Evolutionary conservation across 2,888 invertebrate species (phyloP).

Genomic region (Lepidocyrtoides sp.): DNA sequence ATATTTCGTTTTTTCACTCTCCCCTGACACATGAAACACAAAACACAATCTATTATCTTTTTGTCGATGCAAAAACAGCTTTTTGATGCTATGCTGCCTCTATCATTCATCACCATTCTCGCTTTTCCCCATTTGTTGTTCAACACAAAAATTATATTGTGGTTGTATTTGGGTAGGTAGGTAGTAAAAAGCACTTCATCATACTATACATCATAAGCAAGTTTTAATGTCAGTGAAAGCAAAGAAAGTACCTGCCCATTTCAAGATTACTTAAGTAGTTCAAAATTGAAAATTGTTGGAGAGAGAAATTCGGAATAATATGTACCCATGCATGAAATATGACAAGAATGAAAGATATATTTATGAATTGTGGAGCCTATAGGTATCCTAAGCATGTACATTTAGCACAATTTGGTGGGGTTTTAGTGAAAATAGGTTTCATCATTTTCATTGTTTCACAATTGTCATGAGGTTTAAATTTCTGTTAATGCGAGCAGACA

Average conservation of each 20-base stretch:
- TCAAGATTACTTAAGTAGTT: too few species aligned
- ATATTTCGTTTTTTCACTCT: neutral
- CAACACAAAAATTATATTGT: too few species aligned
- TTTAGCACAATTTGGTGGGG: too few species aligned
- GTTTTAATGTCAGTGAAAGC: conserved; percentile 11
- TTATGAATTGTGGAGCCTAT: neutral
- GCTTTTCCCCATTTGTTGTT: conserved; percentile 3
- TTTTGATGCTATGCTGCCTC: neutral
- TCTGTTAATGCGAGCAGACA: neutral
- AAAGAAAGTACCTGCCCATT: conserved; percentile 1
- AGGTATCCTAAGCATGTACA: neutral
- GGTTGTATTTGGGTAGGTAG: too few species aligned
- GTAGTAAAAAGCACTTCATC: too few species aligned
- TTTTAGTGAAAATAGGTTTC: conserved; percentile 17
- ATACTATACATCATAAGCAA: neutral
- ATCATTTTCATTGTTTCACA: conserved; percentile 74
- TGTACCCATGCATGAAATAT: neutral
- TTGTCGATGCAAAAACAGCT: neutral
- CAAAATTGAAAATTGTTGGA: too few species aligned
- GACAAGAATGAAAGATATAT: neutral
- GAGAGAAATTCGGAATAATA: too few species aligned
- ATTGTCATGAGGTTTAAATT: conserved; percentile 73
- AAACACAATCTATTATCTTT: neutral
- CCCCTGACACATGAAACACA: conserved; percentile 29
- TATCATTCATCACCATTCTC: neutral